Conservation (phyloP, 2,113 vertebrate genomes). For the Trematocara marginatum region DNA sequence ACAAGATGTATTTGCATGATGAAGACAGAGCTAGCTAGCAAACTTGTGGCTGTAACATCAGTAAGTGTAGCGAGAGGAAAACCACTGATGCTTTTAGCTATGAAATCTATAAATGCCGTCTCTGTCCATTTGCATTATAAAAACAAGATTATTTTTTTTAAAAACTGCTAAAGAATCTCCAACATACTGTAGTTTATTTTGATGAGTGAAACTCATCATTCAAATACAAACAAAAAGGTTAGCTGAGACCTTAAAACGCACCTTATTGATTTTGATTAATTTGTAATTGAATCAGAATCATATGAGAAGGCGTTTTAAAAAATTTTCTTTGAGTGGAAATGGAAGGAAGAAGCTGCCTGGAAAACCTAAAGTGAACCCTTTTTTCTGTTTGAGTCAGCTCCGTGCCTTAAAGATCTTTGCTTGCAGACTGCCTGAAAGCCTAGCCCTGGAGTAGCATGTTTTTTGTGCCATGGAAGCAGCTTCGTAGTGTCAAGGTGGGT, state of each 20-base stretch:
- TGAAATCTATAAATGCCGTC: background rate
- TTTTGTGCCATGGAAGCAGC: slow-evolving; percentile 39
- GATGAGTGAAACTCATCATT: background rate
- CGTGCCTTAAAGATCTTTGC: background rate
- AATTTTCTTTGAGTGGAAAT: background rate
- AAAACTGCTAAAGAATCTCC: background rate
- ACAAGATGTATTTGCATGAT: background rate
- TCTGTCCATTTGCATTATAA: background rate
- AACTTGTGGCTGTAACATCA: background rate
- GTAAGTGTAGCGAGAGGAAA: background rate
- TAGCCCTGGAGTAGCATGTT: slow-evolving; percentile 63
- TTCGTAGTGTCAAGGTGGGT: slow-evolving; percentile 59
- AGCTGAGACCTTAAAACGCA: background rate
- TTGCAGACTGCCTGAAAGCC: slow-evolving; percentile 47
- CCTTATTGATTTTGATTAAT: background rate
- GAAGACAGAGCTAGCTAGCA: no score
- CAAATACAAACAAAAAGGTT: background rate
- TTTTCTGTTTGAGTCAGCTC: background rate
- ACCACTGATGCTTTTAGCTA: background rate
- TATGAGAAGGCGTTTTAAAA: background rate
- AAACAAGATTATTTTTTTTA: background rate
- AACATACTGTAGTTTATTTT: background rate
- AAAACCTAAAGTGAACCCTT: background rate
- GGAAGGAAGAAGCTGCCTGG: background rate
- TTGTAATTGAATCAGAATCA: background rate